phyloP scores from a whole-genome alignment of 2,888 invertebrate genomes.

The Buathra laborator region DNA sequence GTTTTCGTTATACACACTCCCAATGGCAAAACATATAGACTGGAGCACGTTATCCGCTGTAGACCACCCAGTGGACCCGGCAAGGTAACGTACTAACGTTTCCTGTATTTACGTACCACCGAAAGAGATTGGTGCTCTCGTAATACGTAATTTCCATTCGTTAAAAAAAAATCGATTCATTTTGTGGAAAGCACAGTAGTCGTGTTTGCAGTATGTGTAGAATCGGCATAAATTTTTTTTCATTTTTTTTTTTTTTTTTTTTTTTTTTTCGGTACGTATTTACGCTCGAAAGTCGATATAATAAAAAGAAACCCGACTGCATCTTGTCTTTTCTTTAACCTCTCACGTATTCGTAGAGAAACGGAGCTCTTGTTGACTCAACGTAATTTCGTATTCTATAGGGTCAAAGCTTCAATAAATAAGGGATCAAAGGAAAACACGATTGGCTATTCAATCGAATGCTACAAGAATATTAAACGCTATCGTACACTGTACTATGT shows the following conservation, averaged over 20 bases:
- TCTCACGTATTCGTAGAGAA: conserved; percentile 13
- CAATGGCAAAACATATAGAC: conserved; percentile 1
- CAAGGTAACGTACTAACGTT: conserved; percentile 10
- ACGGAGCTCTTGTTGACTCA: background rate
- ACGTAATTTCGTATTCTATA: conserved; percentile 39
- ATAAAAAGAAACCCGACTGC: conserved; percentile 3
- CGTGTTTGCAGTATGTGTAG: too few species aligned
- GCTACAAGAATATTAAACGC: conserved; percentile 23
- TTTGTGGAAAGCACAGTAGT: background rate
- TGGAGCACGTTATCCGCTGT: conserved; percentile 44
- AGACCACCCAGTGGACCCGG: conserved; percentile 38
- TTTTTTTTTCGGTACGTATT: background rate
- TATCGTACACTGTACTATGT: background rate
- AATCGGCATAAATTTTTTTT: background rate
- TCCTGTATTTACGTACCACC: background rate
- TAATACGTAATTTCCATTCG: conserved; percentile 37
- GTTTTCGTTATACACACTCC: conserved; percentile 1
- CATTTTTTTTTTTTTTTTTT: conserved; percentile 19
- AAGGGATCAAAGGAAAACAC: conserved; percentile 49
- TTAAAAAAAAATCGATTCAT: conserved; percentile 37
- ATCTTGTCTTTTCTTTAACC: conserved; percentile 15
- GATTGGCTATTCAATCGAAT: conserved; percentile 47
- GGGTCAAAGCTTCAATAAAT: conserved; percentile 54
- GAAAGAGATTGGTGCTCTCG: conserved; percentile 31
- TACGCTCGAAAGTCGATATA: background rate